phyloP scores from a whole-genome alignment of 1,140 invertebrate genomes.

The Prorops nasuta region DNA sequence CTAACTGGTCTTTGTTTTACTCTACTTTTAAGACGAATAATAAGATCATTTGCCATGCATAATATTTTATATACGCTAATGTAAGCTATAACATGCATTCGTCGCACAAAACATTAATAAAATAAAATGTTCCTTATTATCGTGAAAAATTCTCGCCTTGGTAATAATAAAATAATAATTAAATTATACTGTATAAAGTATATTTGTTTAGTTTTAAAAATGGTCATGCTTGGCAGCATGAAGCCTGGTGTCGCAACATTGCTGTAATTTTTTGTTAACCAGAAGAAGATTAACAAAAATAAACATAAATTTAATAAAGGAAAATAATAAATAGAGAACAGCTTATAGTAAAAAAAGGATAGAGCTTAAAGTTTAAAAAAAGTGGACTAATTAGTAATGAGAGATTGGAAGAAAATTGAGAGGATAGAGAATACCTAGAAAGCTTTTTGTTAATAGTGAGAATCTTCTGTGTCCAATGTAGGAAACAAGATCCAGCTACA shows the following conservation, averaged over 20 bases:
- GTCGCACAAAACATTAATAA: too few relatives aligned
- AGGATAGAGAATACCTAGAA: constrained; percentile 52
- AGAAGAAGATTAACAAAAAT: constrained; percentile 1
- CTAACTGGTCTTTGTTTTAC: too few relatives aligned
- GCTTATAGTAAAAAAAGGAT: constrained; percentile 3
- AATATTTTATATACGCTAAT: too few relatives aligned
- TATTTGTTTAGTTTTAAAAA: too few relatives aligned
- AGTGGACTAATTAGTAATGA: constrained; percentile 5
- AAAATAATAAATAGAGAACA: constrained; percentile 1
- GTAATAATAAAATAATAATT: too few relatives aligned
- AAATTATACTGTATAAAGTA: too few relatives aligned
- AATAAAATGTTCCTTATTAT: too few relatives aligned
- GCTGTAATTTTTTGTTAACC: background rate
- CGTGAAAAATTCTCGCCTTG: too few relatives aligned
- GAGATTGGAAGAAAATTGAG: constrained; percentile 22
- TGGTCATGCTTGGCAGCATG: background rate
- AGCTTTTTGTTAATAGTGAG: constrained; percentile 52
- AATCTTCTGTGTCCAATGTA: constrained; percentile 52
- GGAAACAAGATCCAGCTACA: constrained; percentile 51
- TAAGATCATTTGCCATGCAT: too few relatives aligned
- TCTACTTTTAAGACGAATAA: too few relatives aligned
- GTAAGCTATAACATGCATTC: too few relatives aligned
- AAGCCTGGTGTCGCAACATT: background rate
- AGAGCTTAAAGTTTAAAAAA: background rate
- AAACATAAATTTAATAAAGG: background rate